Evolutionary conservation across 1,140 invertebrate genomes (phyloP), one percentile per base, ranked within the genome.

Genomic region (Phymastichus coffea): DNA sequence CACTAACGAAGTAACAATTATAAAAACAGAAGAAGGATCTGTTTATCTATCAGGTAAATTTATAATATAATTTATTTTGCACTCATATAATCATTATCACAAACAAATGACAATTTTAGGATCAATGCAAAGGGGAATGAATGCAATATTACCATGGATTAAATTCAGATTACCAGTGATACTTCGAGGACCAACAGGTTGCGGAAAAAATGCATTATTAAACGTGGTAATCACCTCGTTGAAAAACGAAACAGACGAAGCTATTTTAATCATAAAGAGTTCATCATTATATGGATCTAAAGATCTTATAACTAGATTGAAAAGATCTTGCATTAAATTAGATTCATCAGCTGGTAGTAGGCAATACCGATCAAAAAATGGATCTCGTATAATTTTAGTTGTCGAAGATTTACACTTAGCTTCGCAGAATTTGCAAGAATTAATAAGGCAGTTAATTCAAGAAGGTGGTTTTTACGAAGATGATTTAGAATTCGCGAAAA

Each of bases 391-490:
- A 9, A 63, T 78, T 25, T 51, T 80, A 6, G 60, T 79, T 33
- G 43, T 80, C 10, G 71, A 77, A 54, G 72, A 79, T 54, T 26
- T 79, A 19, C 78, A 80, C 60, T 62, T 77, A 4, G 77, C 77
- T 2, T 69, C 65, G 0, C 72, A 71, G 33, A 59, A 30, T 30
- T 61, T 52, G 15, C 46, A 80, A 74, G 78, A 80, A 67, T 53
- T 79, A 1, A 25, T 77, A 9, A 66, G 78, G 6, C 68, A 79
- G 41, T 44, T 80, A 3, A 59, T 80, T 17, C 74, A 78, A 56
- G 76, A 79, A 60, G 68, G 69, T 20, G 77, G 78, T 55, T 79
- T 79, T 43, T 71, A 79, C 52, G 78, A 80, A 46, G 73, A 79
- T 0, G 78, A 80, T 59, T 58, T 79, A 9, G 76, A 74, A 65